Evolutionary conservation across 35 echinoderm and acorn worm species (phyloP).

Genomic region (Lytechinus pictus): DNA sequence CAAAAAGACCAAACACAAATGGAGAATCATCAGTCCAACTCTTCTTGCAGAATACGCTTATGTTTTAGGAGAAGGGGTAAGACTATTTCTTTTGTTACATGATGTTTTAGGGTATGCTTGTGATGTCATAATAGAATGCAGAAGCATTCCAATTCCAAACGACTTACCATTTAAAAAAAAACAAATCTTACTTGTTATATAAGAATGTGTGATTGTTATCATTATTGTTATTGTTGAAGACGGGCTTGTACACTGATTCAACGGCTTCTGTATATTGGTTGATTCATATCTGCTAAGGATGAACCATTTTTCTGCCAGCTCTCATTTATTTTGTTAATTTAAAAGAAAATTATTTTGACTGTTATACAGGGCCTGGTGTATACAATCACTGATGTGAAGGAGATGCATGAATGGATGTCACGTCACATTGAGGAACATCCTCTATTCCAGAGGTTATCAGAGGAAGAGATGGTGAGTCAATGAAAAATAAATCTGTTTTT

Average conservation of each 20-base stretch:
- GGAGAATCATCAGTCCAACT: constrained; percentile 91
- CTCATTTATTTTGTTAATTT: too few species aligned
- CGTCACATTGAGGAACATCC: constrained; percentile 88
- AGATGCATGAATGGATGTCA: constrained; percentile 88
- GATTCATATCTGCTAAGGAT: too few species aligned
- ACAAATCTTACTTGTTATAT: too few species aligned
- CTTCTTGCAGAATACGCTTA: constrained; percentile 96
- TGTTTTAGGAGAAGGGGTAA: constrained; percentile 89
- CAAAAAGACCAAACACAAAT: constrained; percentile 99
- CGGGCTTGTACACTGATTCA: too few species aligned
- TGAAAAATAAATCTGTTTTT: too few species aligned
- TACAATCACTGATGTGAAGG: constrained; percentile 95
- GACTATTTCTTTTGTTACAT: background rate
- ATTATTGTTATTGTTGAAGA: background rate
- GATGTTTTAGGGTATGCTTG: too few species aligned
- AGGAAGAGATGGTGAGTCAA: constrained; percentile 75
- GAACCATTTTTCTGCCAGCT: too few species aligned
- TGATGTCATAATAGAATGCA: too few species aligned
- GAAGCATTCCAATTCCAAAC: too few species aligned
- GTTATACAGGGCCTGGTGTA: constrained; percentile 73
- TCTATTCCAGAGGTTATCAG: constrained; percentile 73
- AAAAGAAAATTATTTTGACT: background rate
- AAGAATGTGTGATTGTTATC: background rate
- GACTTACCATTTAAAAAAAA: too few species aligned
- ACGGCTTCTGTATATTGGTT: too few species aligned